Evolutionary conservation across 2,797 vertebrate genomes (phyloP), one percentile per base, ranked within the genome.

Genomic region (Sitta carolinensis): DNA sequence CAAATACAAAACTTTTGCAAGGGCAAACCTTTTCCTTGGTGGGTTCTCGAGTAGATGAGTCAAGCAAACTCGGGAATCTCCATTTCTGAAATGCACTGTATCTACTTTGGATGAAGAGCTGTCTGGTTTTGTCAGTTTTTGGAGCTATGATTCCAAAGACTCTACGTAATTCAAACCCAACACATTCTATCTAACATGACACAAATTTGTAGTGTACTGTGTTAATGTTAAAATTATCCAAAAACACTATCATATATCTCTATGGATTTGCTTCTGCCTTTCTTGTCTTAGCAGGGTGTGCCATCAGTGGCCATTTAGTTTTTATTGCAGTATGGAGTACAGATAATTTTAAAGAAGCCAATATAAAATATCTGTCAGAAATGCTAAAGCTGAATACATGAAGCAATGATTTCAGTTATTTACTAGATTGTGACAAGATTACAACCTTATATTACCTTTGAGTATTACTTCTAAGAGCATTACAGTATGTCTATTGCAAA

Each of bases 331-430:
- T 86, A 13, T 2, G 1, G 20, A 84, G 59, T 61, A 88, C 34
- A 79, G 55, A 67, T 92, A 42, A 57, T 84, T 86, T 93, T 79
- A 63, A 88, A 87, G 72, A 80, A 94, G 36, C n/a, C 23, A 20
- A 11, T 93, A 29, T 63, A 68, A 91, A 90, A 84, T 38, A 29
- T 50, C 75, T 92, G 73, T 94, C 90, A 90, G n/a, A 95, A 94
- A 40, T 70, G 29, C 51, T 91, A 4, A 88, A 72, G 66, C 51
- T 55, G 22, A 83, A 82, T 82, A 48, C 66, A 29, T 40, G 20
- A 76, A 85, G 68, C 57, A 55, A 21, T 84, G 87, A 92, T 88
- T 96, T 81, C 50, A 69, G 79, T 90, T 97, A 88, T 89, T 95
- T 91, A 52, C 83, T 66, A 16, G 61, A 87, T 93, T 90, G n/a